Conservation (phyloP, 2,888 invertebrate genomes). For the Rugalucina vietnamica region DNA sequence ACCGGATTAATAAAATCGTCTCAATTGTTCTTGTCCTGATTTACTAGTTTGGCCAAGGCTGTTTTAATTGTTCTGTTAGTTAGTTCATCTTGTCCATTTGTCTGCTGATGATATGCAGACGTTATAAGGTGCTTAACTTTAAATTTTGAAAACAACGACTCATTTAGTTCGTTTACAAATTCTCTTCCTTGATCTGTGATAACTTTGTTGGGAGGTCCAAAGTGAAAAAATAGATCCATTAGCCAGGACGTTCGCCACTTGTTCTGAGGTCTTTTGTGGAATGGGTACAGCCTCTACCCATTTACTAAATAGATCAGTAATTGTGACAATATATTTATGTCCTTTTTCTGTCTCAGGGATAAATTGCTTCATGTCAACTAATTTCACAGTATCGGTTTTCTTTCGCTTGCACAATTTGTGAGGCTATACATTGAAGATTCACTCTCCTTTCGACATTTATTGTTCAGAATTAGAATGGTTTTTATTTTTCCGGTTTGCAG, state of each 20-base stretch:
- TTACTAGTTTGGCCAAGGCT: neutral
- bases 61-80: conserved; percentile 36
- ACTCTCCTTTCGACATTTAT: too few species aligned
- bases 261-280: neutral
- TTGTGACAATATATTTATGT: neutral
- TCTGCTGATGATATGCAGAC: conserved; percentile 37
- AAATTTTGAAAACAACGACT: neutral
- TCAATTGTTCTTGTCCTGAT: neutral
- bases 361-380: too few species aligned
- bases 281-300: conserved; percentile 3
- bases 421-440: too few species aligned
- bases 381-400: too few species aligned
- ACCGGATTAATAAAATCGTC: neutral
- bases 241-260: neutral
- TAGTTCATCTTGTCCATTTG: conserved; percentile 32
- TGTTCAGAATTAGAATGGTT: too few species aligned
- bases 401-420: too few species aligned
- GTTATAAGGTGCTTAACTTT: conserved; percentile 1
- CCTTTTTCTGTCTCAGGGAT: neutral
- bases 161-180: conserved; percentile 9
- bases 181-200: conserved; percentile 21
- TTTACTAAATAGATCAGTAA: conserved; percentile 12
- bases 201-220: conserved; percentile 11
- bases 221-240: neutral
- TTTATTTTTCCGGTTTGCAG: too few species aligned